These are phyloP conservation scores for Ectropis crepuscularia DNA, from an alignment of 2,888 invertebrate genomes.

Conservation along the genomic window DNA sequence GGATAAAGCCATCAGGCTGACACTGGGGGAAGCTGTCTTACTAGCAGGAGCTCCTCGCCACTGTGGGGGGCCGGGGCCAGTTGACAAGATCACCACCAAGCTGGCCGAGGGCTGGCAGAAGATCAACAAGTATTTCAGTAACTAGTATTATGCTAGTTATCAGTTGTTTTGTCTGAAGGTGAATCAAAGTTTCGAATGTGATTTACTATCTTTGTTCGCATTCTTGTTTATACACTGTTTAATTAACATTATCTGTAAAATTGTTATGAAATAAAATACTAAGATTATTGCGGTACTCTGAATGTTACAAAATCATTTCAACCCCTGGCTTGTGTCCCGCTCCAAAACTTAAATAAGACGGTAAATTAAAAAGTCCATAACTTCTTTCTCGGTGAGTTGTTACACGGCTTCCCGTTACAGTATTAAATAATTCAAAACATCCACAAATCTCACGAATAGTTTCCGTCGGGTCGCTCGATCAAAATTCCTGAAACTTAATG, in stretches of 20 bases:
- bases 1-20: conserved; percentile 63
- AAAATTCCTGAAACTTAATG: conserved; percentile 36
- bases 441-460: conserved; percentile 17
- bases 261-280: no score
- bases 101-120: conserved; percentile 80
- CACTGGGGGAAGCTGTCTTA: conserved; percentile 68
- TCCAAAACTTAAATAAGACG: no score
- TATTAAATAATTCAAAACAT: conserved; percentile 2
- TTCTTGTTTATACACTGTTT: no score
- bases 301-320: no score
- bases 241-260: no score
- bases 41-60: conserved; percentile 71
- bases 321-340: no score
- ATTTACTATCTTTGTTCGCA: neutral
- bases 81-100: conserved; percentile 76
- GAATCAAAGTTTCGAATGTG: neutral
- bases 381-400: no score
- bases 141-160: conserved; percentile 25
- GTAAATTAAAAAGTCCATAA: no score
- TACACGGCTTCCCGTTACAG: no score
- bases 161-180: neutral
- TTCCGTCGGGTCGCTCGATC: conserved; percentile 24
- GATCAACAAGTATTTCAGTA: conserved; percentile 76
- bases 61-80: conserved; percentile 77
- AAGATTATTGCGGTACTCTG: no score